Evolutionary conservation across 1,140 invertebrate genomes (phyloP), one percentile per base, ranked within the genome.

Genomic region (Caenorhabditis tropicalis): DNA sequence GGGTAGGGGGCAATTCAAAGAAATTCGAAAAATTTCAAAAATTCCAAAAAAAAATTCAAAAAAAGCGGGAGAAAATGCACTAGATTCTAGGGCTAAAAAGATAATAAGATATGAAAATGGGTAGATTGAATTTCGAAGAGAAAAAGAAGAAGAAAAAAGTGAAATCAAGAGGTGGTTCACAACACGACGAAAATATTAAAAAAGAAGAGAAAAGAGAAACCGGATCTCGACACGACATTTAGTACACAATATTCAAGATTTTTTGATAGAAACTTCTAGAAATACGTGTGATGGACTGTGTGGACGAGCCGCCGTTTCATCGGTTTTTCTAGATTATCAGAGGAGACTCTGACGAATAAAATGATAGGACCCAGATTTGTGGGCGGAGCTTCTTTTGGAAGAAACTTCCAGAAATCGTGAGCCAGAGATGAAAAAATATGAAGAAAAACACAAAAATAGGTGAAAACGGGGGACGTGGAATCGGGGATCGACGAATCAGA

Each of bases 271-370:
- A 60, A 60, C 9, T 29, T 9, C n/a, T 7, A 16, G 9, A 60
- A n/a, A 19, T n/a, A n/a, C 21, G 49, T 15, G 24, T 10, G 21
- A 29, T 29, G 24, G 29, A 12, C 10, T 29, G 24, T 12, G 43
- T n/a, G 31, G 33, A 74, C 12, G 65, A 15, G 65, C 29, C 65
- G 65, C 65, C 65, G 65, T 74, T 74, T 74, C 36, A 36, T 36
- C 58, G 58, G 12, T 6, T 65, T 33, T 65, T 65, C 36, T 10
- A 16, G n/a, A 15, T 65, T 36, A 2, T 12, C 10, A 27, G 53
- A 9, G 29, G 21, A 56, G 29, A 27, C 24, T 10, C 21, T 27
- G 19, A 56, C 53, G 15, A 27, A 56, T 10, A 56, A 15, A 56
- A 27, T n/a, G n/a, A n/a, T n/a, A n/a, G n/a, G n/a, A n/a, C n/a